Percentiles rank a stretch among this genome's conserved stretches.
phyloP scores from a whole-genome alignment of 2,113 vertebrate genomes.

The Piprites chloris region DNA sequence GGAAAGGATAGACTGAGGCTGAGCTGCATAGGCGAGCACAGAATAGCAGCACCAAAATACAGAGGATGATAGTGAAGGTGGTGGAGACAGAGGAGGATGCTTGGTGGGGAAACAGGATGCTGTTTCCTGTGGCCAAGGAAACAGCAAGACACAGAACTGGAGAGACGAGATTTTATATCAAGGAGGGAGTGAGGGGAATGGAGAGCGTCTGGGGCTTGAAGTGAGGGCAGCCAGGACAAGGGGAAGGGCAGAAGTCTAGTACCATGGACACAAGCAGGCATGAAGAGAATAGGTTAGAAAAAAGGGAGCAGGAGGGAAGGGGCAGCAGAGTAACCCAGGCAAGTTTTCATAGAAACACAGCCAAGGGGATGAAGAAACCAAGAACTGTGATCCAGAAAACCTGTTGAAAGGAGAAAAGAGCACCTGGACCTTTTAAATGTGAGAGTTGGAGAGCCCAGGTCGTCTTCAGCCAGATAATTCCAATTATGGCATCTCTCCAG shows the following conservation, averaged over 20 bases:
- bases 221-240: neutral
- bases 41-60: neutral
- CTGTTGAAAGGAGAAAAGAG: neutral
- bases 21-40: rapidly evolving
- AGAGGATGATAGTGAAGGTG: neutral
- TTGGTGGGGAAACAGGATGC: neutral
- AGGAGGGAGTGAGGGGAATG: neutral
- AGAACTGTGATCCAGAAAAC: neutral
- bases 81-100: neutral
- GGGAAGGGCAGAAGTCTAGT: neutral
- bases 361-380: neutral
- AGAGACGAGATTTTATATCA: neutral
- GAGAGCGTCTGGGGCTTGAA: neutral
- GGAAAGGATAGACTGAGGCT: neutral
- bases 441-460: neutral
- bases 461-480: neutral
- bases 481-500: rapidly evolving
- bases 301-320: neutral
- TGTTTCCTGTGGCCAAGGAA: neutral
- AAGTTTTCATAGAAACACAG: neutral
- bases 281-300: neutral
- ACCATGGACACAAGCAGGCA: neutral
- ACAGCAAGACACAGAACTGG: neutral
- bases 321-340: neutral
- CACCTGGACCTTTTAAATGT: neutral